Conservation (phyloP, 1,140 invertebrate genomes). For the Leptopilina clavipes region DNA sequence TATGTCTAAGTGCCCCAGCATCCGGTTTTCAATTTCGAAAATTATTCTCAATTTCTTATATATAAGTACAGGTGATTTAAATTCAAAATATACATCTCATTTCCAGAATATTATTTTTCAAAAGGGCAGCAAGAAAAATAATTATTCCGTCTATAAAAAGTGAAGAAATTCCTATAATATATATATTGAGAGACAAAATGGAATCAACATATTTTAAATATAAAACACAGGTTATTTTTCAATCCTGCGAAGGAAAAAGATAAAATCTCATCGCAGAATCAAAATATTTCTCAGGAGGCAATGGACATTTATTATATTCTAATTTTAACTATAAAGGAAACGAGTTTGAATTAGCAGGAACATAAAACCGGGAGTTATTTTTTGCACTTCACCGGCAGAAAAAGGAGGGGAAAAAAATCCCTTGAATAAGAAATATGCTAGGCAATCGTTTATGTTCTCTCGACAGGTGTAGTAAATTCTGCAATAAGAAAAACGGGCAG, state of each 20-base stretch:
- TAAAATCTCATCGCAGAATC: neutral
- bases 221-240: too few relatives aligned
- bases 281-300: neutral
- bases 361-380: conserved; percentile 21
- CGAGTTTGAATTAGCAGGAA: conserved; percentile 15
- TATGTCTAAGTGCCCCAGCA: neutral
- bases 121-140: too few relatives aligned
- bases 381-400: neutral
- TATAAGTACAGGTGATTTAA: too few relatives aligned
- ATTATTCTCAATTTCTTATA: neutral
- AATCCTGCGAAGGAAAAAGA: neutral
- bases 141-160: too few relatives aligned
- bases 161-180: too few relatives aligned
- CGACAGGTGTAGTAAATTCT: conserved; percentile 6
- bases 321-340: neutral
- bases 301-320: neutral
- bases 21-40: neutral
- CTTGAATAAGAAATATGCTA: neutral
- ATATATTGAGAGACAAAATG: too few relatives aligned
- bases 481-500: conserved; percentile 20
- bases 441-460: conserved; percentile 3
- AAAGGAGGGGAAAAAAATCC: too few relatives aligned
- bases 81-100: too few relatives aligned
- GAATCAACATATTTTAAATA: too few relatives aligned
- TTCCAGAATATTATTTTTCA: too few relatives aligned